These are phyloP conservation scores for Dasyornis broadbenti DNA, from an alignment of 2,113 vertebrate genomes.

Conservation along the genomic window DNA sequence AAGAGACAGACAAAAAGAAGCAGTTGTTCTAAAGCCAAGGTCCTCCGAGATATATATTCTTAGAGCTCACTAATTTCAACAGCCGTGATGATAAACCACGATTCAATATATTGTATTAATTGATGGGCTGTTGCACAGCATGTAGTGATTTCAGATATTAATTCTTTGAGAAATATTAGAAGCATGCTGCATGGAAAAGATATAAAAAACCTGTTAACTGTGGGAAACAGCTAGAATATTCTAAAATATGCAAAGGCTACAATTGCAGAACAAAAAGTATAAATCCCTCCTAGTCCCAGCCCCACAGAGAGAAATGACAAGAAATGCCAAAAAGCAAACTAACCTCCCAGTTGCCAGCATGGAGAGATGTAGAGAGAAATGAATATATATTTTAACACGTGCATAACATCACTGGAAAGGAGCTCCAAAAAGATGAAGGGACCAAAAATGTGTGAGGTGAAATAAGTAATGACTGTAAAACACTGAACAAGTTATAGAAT, in stretches of 20 bases:
- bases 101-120: neutral
- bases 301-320: neutral
- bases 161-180: neutral
- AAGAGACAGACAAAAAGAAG: neutral
- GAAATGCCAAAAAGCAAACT: neutral
- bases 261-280: neutral
- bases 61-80: neutral
- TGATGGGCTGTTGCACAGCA: rapidly evolving
- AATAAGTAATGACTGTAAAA: neutral
- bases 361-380: neutral
- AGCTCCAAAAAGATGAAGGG: neutral
- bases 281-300: neutral
- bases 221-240: neutral
- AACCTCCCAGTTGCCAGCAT: neutral
- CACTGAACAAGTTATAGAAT: neutral
- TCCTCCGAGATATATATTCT: neutral
- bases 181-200: neutral
- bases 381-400: neutral
- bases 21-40: neutral
- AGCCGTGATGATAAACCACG: neutral
- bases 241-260: neutral
- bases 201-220: neutral
- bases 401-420: neutral
- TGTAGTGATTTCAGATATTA: neutral
- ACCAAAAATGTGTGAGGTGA: slow-evolving; percentile 3